Conservation (phyloP, 2,888 invertebrate species). For the Ichneumoninae sp. region DNA sequence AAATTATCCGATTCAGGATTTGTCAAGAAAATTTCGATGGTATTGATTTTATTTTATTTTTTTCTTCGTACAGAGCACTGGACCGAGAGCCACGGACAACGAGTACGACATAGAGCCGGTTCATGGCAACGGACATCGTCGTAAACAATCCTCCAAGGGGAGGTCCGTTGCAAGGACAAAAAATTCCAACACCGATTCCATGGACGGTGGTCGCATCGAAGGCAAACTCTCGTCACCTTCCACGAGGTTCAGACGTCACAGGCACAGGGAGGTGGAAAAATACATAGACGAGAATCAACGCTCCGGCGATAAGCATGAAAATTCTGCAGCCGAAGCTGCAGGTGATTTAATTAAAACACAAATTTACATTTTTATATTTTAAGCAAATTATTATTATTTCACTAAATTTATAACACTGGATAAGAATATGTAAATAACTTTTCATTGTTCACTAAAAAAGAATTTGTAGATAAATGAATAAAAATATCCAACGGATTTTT, state of each 20-base stretch:
- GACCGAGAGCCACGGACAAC: conserved; percentile 61
- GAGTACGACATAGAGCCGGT: conserved; percentile 72
- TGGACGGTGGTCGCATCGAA: conserved; percentile 52
- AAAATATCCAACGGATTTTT: conserved; percentile 49
- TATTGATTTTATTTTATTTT: background rate
- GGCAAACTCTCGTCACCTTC: conserved; percentile 60
- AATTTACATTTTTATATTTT: no score
- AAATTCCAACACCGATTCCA: conserved; percentile 45
- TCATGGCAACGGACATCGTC: conserved; percentile 71
- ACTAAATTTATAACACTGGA: background rate
- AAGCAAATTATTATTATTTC: background rate
- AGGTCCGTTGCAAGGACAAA: conserved; percentile 67
- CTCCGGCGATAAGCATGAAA: conserved; percentile 68
- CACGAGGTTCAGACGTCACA: conserved; percentile 70
- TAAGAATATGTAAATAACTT: background rate
- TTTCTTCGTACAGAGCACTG: conserved; percentile 67
- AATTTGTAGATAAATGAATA: conserved; percentile 4
- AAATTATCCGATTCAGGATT: background rate
- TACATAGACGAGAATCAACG: conserved; percentile 71
- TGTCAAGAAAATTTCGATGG: background rate
- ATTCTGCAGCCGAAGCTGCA: conserved; percentile 29
- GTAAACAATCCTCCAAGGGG: conserved; percentile 70
- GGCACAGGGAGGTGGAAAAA: conserved; percentile 72
- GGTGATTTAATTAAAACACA: conserved; percentile 63
- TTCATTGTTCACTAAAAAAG: background rate